Evolutionary conservation across 2,888 invertebrate species (phyloP).

Genomic region (Vandiemenella viatica): DNA sequence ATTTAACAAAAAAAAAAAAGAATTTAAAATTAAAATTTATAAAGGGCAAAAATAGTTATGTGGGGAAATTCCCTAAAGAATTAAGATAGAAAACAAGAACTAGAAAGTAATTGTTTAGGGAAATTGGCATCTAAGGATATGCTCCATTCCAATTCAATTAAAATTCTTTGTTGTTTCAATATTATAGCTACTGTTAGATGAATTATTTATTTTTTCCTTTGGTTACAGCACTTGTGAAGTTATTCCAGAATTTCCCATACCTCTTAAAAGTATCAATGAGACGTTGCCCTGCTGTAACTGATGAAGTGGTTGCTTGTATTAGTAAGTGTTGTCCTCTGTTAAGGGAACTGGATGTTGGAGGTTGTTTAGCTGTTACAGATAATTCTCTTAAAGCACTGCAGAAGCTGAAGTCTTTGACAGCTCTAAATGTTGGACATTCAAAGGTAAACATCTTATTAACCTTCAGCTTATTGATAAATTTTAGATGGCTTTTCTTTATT

Average conservation of each 20-base stretch:
- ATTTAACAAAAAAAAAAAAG: too few species aligned
- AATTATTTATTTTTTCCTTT: conserved; percentile 8
- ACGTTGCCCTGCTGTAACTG: conserved; percentile 19
- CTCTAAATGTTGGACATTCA: conserved; percentile 26
- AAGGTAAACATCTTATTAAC: conserved; percentile 24
- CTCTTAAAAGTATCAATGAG: conserved; percentile 22
- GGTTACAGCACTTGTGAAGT: conserved; percentile 23
- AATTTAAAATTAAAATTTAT: too few species aligned
- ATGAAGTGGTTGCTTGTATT: conserved; percentile 11
- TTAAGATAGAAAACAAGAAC: too few species aligned
- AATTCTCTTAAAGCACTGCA: conserved; percentile 21
- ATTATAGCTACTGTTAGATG: neutral
- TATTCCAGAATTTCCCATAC: conserved; percentile 21
- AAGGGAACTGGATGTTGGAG: conserved; percentile 11
- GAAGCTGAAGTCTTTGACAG: conserved; percentile 21
- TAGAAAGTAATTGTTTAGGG: too few species aligned
- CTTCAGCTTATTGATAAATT: too few species aligned
- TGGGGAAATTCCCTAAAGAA: too few species aligned
- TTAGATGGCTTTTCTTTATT: too few species aligned
- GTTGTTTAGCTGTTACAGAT: conserved; percentile 25
- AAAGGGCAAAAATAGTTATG: too few species aligned
- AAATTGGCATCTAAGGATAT: neutral
- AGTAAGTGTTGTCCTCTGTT: conserved; percentile 8
- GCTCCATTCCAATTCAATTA: neutral
- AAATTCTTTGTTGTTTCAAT: neutral